Percentiles rank a stretch among this genome's conserved stretches.
Evolutionary conservation across 1,140 invertebrate genomes (phyloP).

Genomic region (Periplaneta americana): DNA sequence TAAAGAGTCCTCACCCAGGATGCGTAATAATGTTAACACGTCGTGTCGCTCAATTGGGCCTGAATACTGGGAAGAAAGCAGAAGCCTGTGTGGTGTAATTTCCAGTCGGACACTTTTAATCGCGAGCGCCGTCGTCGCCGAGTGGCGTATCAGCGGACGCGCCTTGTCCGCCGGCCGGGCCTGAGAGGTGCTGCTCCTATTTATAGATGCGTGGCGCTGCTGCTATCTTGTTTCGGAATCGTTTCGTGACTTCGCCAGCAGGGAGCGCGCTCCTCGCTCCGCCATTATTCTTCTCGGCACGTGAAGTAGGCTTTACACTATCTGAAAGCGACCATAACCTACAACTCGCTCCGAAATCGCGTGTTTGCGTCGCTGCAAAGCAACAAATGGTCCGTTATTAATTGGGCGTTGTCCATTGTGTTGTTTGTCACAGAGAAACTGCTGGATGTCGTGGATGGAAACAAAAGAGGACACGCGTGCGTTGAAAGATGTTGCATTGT

Average conservation of each 20-base stretch:
- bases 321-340: neutral
- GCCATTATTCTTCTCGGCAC: neutral
- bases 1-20: too few relatives aligned
- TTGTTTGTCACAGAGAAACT: neutral
- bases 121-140: too few relatives aligned
- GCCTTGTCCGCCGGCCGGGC: too few relatives aligned
- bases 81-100: too few relatives aligned
- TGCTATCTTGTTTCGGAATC: neutral
- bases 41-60: too few relatives aligned
- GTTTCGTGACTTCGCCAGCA: neutral
- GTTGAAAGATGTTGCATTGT: neutral
- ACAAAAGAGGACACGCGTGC: neutral
- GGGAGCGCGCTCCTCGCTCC: neutral
- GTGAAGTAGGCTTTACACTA: neutral
- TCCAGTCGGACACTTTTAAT: too few relatives aligned
- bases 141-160: too few relatives aligned
- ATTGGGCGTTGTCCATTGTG: neutral
- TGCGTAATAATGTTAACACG: too few relatives aligned
- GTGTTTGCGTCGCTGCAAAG: neutral
- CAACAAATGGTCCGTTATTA: neutral
- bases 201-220: neutral
- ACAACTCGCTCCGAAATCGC: neutral
- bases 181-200: neutral
- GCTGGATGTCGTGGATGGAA: neutral
- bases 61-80: too few relatives aligned